Evolutionary conservation across 92 coral and sea anemone species (phyloP).

Genomic region (Umimayanthus kanabou): DNA sequence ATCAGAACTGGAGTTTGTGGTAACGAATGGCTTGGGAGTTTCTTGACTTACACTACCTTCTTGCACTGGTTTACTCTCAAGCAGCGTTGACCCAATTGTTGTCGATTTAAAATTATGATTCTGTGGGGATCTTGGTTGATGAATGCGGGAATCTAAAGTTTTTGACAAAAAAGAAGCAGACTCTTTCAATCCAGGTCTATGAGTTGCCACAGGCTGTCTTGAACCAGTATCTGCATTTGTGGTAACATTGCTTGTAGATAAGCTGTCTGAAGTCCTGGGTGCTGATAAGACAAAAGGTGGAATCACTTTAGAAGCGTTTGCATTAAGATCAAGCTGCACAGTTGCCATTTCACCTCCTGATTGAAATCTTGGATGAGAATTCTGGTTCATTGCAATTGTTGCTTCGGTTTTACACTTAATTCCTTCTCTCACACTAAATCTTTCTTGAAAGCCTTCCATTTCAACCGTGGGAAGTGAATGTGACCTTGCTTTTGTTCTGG

Average conservation of each 20-base stretch:
- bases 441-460: slow-evolving; percentile 52
- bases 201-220: slow-evolving; percentile 84
- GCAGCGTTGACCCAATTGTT: slow-evolving; percentile 73
- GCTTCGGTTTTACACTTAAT: slow-evolving; percentile 48
- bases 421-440: slow-evolving; percentile 23
- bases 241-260: slow-evolving; percentile 72
- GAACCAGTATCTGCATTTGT: slow-evolving; percentile 78
- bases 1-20: slow-evolving; percentile 1
- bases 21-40: background rate
- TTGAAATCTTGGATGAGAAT: slow-evolving; percentile 44
- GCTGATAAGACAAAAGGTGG: slow-evolving; percentile 74
- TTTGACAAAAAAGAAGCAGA: slow-evolving; percentile 58
- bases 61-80: slow-evolving; percentile 60
- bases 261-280: slow-evolving; percentile 74
- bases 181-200: slow-evolving; percentile 59
- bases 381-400: slow-evolving; percentile 48
- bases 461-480: slow-evolving; percentile 70
- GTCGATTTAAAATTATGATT: slow-evolving; percentile 63
- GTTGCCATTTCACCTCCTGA: slow-evolving; percentile 51
- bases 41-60: background rate
- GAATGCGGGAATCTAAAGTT: slow-evolving; percentile 63
- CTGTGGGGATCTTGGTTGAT: slow-evolving; percentile 52
- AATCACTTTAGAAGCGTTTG: slow-evolving; percentile 50
- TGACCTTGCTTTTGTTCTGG: slow-evolving; percentile 62
- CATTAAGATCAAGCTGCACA: slow-evolving; percentile 36